A percentile compares a stretch with the other conserved stretches of the same genome.
Conservation (phyloP, 2,113 vertebrate genomes). For the Clarias macrocephalus region DNA sequence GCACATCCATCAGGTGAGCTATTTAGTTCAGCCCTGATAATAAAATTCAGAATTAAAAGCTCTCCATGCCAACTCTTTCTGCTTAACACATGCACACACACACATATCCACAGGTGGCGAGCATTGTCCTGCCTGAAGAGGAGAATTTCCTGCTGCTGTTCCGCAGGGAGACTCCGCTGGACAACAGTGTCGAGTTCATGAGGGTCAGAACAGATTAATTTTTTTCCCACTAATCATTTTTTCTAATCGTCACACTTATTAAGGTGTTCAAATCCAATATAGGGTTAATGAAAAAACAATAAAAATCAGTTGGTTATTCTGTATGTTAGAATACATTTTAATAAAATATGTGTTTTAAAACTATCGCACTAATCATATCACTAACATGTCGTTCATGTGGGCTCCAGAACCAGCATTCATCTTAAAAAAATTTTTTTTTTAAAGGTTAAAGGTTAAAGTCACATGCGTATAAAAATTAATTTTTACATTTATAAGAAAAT, state of each 20-base stretch:
- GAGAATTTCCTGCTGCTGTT: slow-evolving; percentile 92
- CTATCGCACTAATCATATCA: too few relatives aligned
- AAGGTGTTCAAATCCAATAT: background rate
- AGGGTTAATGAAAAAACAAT: background rate
- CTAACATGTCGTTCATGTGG: background rate
- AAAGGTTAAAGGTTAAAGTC: background rate
- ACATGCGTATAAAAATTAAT: background rate
- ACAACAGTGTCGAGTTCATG: slow-evolving; percentile 96
- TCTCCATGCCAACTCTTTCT: background rate
- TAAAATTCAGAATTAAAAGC: background rate
- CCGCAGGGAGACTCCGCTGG: slow-evolving; percentile 84
- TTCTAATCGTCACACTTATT: background rate
- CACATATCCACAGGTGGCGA: slow-evolving; percentile 75
- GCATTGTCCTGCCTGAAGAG: slow-evolving; percentile 81
- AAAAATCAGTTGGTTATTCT: background rate
- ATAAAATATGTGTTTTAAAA: background rate
- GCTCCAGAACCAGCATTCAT: background rate
- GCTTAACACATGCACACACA: background rate
- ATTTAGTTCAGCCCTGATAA: background rate
- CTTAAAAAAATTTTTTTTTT: background rate
- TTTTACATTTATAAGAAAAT: background rate
- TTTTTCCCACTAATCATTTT: background rate
- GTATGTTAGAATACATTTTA: background rate
- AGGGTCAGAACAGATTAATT: slow-evolving; percentile 70
- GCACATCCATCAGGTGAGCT: slow-evolving; percentile 82